Conservation (phyloP, 2,113 vertebrate genomes). For the Solea solea region DNA sequence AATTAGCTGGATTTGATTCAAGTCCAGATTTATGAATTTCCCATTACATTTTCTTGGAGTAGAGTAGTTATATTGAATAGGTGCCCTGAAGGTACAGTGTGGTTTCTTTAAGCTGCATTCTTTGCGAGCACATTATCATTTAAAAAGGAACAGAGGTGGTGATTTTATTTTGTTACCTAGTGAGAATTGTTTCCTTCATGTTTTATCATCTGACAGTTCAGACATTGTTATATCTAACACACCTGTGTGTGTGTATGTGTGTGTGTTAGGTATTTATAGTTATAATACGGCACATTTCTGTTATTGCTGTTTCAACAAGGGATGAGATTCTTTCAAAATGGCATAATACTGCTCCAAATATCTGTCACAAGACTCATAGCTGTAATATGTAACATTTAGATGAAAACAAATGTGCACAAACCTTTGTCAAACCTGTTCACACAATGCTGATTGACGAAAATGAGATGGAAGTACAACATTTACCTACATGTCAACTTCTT, state of each 20-base stretch:
- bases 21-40: constrained; percentile 39
- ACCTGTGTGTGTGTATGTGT: background rate
- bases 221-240: background rate
- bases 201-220: constrained; percentile 1
- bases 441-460: no score
- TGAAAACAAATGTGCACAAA: no score
- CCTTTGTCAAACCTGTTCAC: no score
- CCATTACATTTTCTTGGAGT: constrained; percentile 6
- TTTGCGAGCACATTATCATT: constrained; percentile 12
- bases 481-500: no score
- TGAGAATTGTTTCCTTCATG: background rate
- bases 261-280: background rate
- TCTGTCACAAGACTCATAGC: no score
- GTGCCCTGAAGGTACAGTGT: constrained; percentile 10
- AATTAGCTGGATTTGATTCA: constrained; percentile 42
- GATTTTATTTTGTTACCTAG: constrained; percentile 7
- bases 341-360: no score
- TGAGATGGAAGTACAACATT: no score
- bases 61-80: background rate
- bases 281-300: background rate
- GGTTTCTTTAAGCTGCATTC: constrained; percentile 24
- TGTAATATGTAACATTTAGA: no score
- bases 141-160: constrained; percentile 18
- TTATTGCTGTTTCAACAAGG: no score
- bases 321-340: no score